These are phyloP conservation scores for Oceanites oceanicus DNA, from an alignment of 2,113 vertebrate genomes.

Conservation along the genomic window DNA sequence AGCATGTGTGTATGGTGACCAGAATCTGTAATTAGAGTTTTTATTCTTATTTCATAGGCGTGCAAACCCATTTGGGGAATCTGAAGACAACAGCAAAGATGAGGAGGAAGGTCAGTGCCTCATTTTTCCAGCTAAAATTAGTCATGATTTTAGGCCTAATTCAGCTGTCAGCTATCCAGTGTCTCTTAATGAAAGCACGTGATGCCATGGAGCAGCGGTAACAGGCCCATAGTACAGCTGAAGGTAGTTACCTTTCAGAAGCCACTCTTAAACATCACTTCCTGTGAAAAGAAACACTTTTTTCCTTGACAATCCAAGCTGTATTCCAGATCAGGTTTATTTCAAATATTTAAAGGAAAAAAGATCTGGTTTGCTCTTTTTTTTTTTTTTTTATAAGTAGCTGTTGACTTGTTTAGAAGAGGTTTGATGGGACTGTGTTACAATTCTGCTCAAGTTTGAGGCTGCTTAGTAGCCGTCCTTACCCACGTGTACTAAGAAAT, in stretches of 20 bases:
- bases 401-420: neutral
- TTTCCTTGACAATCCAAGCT: neutral
- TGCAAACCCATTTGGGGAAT: conserved; percentile 94
- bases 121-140: neutral
- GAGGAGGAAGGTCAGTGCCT: conserved; percentile 84
- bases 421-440: neutral
- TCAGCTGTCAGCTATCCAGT: neutral
- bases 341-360: neutral
- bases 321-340: neutral
- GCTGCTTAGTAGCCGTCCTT: neutral
- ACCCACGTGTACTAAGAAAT: neutral
- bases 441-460: neutral
- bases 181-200: neutral
- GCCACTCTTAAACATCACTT: neutral
- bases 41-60: conserved; percentile 75
- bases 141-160: neutral
- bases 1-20: neutral
- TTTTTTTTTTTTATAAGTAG: neutral
- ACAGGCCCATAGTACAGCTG: neutral
- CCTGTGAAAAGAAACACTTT: neutral
- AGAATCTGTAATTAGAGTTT: neutral
- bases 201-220: neutral
- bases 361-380: neutral
- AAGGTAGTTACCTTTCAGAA: neutral
- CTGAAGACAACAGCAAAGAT: conserved; percentile 80